Base-by-base conservation (phyloP, 2,797 vertebrate genomes). In the Sebastes hubbsi region DNA sequence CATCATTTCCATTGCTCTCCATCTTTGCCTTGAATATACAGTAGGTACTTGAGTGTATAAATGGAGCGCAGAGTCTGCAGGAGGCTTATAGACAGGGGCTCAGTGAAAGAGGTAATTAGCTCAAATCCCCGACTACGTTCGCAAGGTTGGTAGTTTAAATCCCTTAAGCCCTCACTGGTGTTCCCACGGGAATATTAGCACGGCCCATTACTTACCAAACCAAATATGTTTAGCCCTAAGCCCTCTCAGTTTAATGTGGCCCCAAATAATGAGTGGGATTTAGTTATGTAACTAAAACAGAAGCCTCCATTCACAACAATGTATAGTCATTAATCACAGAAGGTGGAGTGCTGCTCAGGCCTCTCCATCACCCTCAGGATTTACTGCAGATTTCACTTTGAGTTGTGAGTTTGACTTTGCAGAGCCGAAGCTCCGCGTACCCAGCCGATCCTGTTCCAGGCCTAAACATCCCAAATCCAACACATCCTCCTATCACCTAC, bases 111-210 rank as follows among this genome's bases (percentile, higher is more conserved):
- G 84, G 86, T 89, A 90, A 91, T 94, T 92, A 93, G 90, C 86
- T 90, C 82, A 92, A 94, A 91, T 91, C 87, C 77, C 14, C 3
- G 11, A 56, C 82, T 65, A 62, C 63, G 67, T 88, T 78, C 72
- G 70, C 18, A 16, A 78, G 87, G 88, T 91, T 92, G 91, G 65
- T 87, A 86, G 92, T 94, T 92, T 69, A 94, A 92, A 90, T 85
- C 92, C 80, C 52, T 77, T 86, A 89, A 89, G 82, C 87, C 80
- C 9, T 18, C 42, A 29, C 46, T 46, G 75, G 80, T 72, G 88
- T 95, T 95, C 93, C 91, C 93, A 94, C 88, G 93, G 90, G 92
- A 94, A 92, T 88, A 90, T 88, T 78, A 89, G 78, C 85, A 61
- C 72, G 78, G 85, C 66, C 73, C 76, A 67, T 81, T 88, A 77